A percentile compares a stretch with the other conserved stretches of the same genome.
Evolutionary conservation across 2,888 invertebrate genomes (phyloP).

Genomic region (Synergus japonicus): DNA sequence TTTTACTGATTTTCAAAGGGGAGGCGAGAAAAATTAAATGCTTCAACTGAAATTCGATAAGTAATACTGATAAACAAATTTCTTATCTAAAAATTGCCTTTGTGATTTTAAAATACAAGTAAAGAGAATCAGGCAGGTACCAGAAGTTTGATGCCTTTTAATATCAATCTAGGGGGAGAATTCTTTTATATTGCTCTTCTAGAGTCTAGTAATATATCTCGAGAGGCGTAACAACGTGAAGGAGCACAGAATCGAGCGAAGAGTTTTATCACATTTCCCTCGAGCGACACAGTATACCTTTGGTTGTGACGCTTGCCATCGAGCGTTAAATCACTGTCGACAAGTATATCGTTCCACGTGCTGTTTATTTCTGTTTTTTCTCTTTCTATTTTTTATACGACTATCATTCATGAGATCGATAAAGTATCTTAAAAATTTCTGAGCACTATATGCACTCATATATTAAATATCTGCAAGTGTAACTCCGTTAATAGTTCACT

Average conservation of each 20-base stretch:
- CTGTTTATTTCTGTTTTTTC: constrained; percentile 4
- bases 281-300: constrained; percentile 9
- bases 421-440: neutral
- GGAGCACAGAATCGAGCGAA: constrained; percentile 27
- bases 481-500: no score
- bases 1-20: neutral
- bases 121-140: neutral
- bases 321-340: constrained; percentile 38
- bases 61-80: no score
- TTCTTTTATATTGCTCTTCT: neutral
- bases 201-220: constrained; percentile 2
- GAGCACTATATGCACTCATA: no score
- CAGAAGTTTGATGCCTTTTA: neutral
- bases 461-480: no score
- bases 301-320: constrained; percentile 22
- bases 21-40: neutral
- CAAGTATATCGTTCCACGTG: constrained; percentile 29
- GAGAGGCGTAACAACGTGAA: constrained; percentile 21
- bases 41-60: neutral
- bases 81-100: neutral
- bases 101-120: neutral
- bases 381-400: neutral
- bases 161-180: neutral
- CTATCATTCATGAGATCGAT: neutral
- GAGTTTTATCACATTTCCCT: constrained; percentile 29